Evolutionary conservation across 1,140 invertebrate species (phyloP).

Genomic region (Bombus consobrinus): DNA sequence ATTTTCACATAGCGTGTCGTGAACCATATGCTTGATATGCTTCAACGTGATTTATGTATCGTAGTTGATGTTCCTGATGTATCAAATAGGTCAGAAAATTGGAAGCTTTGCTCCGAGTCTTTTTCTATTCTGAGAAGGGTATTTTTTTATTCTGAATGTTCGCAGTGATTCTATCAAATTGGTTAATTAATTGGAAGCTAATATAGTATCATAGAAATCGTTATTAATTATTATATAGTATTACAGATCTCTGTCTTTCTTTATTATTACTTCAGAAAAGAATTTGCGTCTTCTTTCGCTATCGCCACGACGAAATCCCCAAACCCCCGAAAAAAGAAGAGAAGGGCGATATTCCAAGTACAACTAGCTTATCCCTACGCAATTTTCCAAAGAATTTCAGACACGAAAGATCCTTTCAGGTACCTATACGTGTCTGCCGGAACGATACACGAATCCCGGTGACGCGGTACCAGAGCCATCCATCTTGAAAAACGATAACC

Average conservation of each 20-base stretch:
- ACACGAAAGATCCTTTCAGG: background rate
- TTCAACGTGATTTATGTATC: background rate
- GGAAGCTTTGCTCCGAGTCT: background rate
- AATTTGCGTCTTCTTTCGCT: background rate
- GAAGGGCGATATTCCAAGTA: background rate
- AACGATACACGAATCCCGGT: background rate
- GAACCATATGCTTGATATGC: background rate
- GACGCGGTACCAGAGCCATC: conserved; percentile 40
- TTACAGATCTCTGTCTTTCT: too few species aligned
- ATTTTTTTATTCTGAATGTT: background rate
- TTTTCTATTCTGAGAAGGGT: background rate
- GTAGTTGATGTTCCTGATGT: background rate
- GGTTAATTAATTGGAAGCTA: too few species aligned
- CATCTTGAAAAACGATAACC: conserved; percentile 68
- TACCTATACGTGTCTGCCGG: background rate
- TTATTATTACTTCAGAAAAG: too few species aligned
- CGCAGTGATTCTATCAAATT: too few species aligned
- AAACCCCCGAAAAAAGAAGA: background rate
- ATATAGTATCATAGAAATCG: too few species aligned
- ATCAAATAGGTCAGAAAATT: conserved; percentile 5
- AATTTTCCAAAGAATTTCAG: conserved; percentile 4
- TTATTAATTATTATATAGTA: too few species aligned
- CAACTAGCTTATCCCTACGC: background rate
- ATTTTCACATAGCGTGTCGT: background rate
- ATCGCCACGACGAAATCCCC: rapidly evolving